Conservation (phyloP, 2,797 vertebrate species). For the Catostomus latipinnis region DNA sequence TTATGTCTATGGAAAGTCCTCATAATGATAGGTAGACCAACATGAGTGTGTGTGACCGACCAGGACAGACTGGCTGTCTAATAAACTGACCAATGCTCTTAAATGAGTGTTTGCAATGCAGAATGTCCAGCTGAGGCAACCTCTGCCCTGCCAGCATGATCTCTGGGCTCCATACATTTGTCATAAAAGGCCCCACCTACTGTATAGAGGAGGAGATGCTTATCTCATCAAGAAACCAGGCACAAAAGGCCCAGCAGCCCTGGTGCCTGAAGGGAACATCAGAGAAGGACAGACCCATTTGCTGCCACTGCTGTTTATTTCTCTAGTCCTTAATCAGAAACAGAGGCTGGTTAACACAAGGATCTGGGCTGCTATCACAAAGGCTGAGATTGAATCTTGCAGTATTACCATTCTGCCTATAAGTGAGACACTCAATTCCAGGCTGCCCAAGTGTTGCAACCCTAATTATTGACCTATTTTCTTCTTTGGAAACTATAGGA, state of each 20-base stretch:
- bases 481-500: not conserved
- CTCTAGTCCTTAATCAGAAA: not conserved
- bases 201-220: constrained; percentile 52
- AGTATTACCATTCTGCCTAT: not conserved
- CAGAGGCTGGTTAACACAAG: not conserved
- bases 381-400: not conserved
- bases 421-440: constrained; percentile 13
- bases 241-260: constrained; percentile 23
- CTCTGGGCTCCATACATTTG: constrained; percentile 66
- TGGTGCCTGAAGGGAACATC: constrained; percentile 12
- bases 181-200: constrained; percentile 61
- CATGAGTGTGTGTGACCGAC: constrained; percentile 14
- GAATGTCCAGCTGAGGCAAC: constrained; percentile 61
- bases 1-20: too few relatives aligned
- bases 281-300: not conserved
- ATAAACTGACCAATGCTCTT: constrained; percentile 12
- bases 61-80: constrained; percentile 7
- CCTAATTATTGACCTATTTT: constrained; percentile 27
- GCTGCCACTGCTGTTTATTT: not conserved
- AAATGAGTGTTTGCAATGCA: constrained; percentile 57
- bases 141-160: constrained; percentile 52
- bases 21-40: too few relatives aligned
- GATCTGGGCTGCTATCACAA: not conserved
- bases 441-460: not conserved
- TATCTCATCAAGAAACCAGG: constrained; percentile 45